Percentiles rank a stretch among this genome's conserved stretches.
Evolutionary conservation across 1,140 invertebrate species (phyloP).

Genomic region (Popillia japonica): DNA sequence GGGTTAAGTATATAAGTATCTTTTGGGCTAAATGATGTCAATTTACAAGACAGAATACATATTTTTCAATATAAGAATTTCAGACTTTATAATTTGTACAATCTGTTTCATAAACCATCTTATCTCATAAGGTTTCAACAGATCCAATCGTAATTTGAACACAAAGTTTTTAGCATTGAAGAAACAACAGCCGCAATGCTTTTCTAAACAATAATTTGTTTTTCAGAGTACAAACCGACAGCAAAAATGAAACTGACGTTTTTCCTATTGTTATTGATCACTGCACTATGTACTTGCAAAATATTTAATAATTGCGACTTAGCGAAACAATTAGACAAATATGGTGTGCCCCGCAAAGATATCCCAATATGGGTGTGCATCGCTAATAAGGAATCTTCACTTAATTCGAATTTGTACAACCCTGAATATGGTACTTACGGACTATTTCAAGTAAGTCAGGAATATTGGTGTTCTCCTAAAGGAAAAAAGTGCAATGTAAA

Average conservation of each 20-base stretch:
- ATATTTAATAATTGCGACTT: conserved; percentile 74
- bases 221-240: neutral
- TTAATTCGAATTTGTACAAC: conserved; percentile 72
- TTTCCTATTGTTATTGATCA: neutral
- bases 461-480: conserved; percentile 73
- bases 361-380: conserved; percentile 80
- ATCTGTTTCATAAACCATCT: too few relatives aligned
- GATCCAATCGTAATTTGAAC: too few relatives aligned
- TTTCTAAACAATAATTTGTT: neutral
- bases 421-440: conserved; percentile 74
- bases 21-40: too few relatives aligned
- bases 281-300: conserved; percentile 54
- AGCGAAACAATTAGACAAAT: conserved; percentile 67
- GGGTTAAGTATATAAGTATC: too few relatives aligned
- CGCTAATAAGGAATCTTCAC: conserved; percentile 74
- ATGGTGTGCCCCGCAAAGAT: conserved; percentile 66
- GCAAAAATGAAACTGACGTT: neutral
- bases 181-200: too few relatives aligned
- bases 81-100: too few relatives aligned
- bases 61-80: too few relatives aligned
- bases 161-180: too few relatives aligned
- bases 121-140: too few relatives aligned
- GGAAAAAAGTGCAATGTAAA: conserved; percentile 65
- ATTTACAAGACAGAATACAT: too few relatives aligned
- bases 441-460: conserved; percentile 76